Percentiles rank a stretch among this genome's conserved stretches.
phyloP scores from a whole-genome alignment of 92 coral and sea anemone species.

The Porites cylindrica region DNA sequence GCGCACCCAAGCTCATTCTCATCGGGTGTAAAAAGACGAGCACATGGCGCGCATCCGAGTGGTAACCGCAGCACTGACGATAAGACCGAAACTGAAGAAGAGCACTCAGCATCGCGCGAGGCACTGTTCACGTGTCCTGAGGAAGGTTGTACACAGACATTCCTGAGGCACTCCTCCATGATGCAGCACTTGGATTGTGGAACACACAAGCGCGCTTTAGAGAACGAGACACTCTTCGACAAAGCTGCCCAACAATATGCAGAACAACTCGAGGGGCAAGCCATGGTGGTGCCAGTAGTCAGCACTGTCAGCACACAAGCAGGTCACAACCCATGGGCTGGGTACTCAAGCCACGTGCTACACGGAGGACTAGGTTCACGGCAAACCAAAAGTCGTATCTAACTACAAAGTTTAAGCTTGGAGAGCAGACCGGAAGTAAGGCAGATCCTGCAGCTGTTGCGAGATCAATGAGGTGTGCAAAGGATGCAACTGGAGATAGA shows the following conservation, averaged over 20 bases:
- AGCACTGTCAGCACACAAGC: constrained; percentile 30
- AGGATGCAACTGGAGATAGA: constrained; percentile 15
- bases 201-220: constrained; percentile 50
- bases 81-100: background rate
- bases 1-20: constrained; percentile 28
- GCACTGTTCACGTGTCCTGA: constrained; percentile 57
- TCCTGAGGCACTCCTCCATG: constrained; percentile 56
- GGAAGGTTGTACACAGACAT: constrained; percentile 54
- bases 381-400: constrained; percentile 61
- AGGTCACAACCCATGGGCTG: constrained; percentile 45
- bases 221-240: constrained; percentile 53
- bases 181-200: constrained; percentile 65
- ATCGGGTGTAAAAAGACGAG: background rate
- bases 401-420: constrained; percentile 63
- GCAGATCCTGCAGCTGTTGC: constrained; percentile 77
- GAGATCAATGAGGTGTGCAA: constrained; percentile 68
- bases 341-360: constrained; percentile 67
- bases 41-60: background rate
- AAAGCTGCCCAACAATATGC: constrained; percentile 62
- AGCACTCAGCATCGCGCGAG: background rate
- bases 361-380: constrained; percentile 66
- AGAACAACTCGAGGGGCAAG: constrained; percentile 50
- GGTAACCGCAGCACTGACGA: background rate
- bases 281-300: constrained; percentile 22
- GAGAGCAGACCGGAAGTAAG: constrained; percentile 68